Evolutionary conservation across 2,888 invertebrate species (phyloP).

Genomic region (Acheta domesticus): DNA sequence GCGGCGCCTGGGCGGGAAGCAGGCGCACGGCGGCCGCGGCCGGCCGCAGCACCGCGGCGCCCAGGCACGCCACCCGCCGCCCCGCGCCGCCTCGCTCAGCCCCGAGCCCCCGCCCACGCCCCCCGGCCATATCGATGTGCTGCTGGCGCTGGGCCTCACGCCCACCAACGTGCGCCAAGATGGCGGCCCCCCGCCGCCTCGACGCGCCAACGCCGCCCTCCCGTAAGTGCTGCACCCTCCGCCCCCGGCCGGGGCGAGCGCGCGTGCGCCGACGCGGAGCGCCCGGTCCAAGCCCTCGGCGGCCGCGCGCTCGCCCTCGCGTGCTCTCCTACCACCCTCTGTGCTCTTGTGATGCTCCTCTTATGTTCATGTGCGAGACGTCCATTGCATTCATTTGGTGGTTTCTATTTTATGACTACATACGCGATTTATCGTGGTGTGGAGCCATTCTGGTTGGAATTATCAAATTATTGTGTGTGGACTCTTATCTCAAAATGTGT

Average conservation of each 20-base stretch:
- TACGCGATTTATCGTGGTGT: too few species aligned
- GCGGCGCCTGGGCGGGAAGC: neutral
- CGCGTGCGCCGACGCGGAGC: constrained; percentile 3
- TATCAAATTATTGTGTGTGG: too few species aligned
- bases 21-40: neutral
- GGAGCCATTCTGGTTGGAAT: too few species aligned
- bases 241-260: constrained; percentile 21
- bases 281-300: neutral
- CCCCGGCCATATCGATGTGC: constrained; percentile 49
- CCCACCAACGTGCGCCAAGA: constrained; percentile 45
- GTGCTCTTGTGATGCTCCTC: too few species aligned
- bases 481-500: too few species aligned
- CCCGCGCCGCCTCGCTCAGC: constrained; percentile 23
- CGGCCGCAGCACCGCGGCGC: neutral
- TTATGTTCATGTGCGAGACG: too few species aligned
- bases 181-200: constrained; percentile 23
- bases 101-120: constrained; percentile 27
- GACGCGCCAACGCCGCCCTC: constrained; percentile 21
- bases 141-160: constrained; percentile 55
- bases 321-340: too few species aligned
- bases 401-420: too few species aligned
- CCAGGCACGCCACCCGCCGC: constrained; percentile 1
- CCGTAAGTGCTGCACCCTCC: constrained; percentile 26
- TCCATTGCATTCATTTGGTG: too few species aligned
- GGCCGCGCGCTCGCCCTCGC: too few species aligned